Conservation (phyloP, 1,140 invertebrate genomes). For the Calycopis cecrops region DNA sequence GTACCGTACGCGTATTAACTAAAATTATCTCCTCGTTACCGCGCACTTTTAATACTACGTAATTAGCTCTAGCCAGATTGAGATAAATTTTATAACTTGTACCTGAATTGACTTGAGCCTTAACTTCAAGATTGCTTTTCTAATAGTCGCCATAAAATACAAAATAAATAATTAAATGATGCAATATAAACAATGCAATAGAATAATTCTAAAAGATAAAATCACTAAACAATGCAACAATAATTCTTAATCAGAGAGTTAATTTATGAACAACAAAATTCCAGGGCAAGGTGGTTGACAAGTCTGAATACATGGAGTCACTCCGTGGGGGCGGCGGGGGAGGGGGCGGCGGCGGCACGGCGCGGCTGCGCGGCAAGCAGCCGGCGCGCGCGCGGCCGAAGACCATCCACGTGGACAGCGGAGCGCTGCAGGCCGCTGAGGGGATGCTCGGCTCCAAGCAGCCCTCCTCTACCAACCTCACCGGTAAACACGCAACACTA, state of each 20-base stretch:
- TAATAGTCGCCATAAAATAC: too few species aligned
- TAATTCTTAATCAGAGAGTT: neutral
- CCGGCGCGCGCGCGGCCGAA: constrained; percentile 82
- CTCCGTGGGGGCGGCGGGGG: constrained; percentile 60
- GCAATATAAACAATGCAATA: too few species aligned
- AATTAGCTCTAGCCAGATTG: too few species aligned
- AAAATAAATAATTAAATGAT: too few species aligned
- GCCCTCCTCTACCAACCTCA: constrained; percentile 87
- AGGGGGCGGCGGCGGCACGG: constrained; percentile 42
- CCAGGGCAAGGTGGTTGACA: constrained; percentile 85
- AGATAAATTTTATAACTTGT: too few species aligned
- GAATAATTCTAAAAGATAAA: too few species aligned
- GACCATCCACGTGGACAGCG: constrained; percentile 91
- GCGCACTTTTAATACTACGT: too few species aligned
- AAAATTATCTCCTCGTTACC: too few species aligned
- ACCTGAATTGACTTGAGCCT: too few species aligned
- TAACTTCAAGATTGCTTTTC: too few species aligned
- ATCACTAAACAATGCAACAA: neutral
- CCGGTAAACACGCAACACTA: constrained; percentile 80
- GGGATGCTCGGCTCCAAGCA: constrained; percentile 85
- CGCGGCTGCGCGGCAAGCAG: constrained; percentile 39
- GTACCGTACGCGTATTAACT: too few species aligned
- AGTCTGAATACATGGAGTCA: constrained; percentile 79
- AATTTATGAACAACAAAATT: constrained; percentile 17
- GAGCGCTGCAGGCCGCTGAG: constrained; percentile 83